Evolutionary conservation across 1,140 invertebrate species (phyloP).

Genomic region (Cydia fagiglandana): DNA sequence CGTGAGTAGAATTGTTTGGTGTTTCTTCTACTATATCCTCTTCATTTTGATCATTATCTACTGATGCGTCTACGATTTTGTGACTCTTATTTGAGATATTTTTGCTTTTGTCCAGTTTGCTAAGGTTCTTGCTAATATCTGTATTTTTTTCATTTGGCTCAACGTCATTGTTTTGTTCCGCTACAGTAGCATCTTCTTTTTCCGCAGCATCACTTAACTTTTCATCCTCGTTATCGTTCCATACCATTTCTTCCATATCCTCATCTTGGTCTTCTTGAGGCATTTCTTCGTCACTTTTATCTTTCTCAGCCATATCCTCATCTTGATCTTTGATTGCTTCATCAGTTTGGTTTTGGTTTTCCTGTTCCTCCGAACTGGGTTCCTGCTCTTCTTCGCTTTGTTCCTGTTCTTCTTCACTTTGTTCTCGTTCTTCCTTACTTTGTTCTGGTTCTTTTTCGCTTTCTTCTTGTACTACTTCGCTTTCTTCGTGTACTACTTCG

Average conservation of each 20-base stretch:
- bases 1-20: constrained; percentile 38
- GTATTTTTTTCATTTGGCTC: constrained; percentile 21
- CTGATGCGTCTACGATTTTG: constrained; percentile 1
- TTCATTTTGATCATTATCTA: constrained; percentile 29
- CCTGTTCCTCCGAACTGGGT: constrained; percentile 30
- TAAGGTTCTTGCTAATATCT: constrained; percentile 30
- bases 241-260: constrained; percentile 27
- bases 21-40: constrained; percentile 34
- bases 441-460: constrained; percentile 25
- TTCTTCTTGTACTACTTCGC: background rate
- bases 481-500: constrained; percentile 29
- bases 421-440: constrained; percentile 16
- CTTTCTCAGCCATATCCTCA: background rate
- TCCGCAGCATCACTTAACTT: constrained; percentile 28
- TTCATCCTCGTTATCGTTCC: constrained; percentile 33
- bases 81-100: background rate
- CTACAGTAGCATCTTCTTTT: constrained; percentile 28
- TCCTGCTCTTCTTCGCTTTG: constrained; percentile 31
- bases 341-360: constrained; percentile 19
- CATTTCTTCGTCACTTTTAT: constrained; percentile 8
- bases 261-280: constrained; percentile 32
- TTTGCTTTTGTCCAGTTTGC: background rate
- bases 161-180: background rate
- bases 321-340: background rate
- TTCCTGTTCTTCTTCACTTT: constrained; percentile 33